phyloP scores from a whole-genome alignment of 2,888 invertebrate genomes.

The Macaria liturata region DNA sequence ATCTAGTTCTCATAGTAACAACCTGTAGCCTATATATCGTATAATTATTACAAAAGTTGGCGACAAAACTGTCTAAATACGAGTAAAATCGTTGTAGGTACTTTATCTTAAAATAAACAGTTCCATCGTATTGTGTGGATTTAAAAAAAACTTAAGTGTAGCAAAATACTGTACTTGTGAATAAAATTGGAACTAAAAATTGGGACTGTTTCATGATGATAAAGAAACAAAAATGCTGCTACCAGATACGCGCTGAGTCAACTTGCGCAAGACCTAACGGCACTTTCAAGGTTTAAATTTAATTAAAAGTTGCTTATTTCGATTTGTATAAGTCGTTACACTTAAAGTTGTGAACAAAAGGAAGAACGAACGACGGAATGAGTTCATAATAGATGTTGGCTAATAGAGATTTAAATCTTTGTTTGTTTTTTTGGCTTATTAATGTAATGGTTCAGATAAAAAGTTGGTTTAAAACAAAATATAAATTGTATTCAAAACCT shows the following conservation, averaged over 20 bases:
- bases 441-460: too few species aligned
- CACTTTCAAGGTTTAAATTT: conserved; percentile 14
- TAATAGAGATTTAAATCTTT: conserved; percentile 2
- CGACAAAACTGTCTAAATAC: conserved; percentile 3
- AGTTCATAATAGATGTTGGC: conserved; percentile 4
- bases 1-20: too few species aligned
- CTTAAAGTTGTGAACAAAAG: conserved; percentile 10
- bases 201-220: too few species aligned
- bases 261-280: not conserved
- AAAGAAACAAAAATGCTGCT: too few species aligned
- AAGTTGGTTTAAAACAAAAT: too few species aligned
- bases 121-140: conserved; percentile 14
- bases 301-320: conserved; percentile 22
- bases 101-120: conserved; percentile 24
- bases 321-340: conserved; percentile 17
- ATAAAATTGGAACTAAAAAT: too few species aligned
- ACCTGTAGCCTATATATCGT: conserved; percentile 9
- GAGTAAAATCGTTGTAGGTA: conserved; percentile 20
- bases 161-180: too few species aligned
- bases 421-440: not conserved
- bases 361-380: conserved; percentile 2
- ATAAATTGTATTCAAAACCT: too few species aligned
- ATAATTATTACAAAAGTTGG: conserved; percentile 23
- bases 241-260: too few species aligned
- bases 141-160: conserved; percentile 6